Evolutionary conservation across 2,888 invertebrate genomes (phyloP).

Genomic region (Scelioninae gen. 1): DNA sequence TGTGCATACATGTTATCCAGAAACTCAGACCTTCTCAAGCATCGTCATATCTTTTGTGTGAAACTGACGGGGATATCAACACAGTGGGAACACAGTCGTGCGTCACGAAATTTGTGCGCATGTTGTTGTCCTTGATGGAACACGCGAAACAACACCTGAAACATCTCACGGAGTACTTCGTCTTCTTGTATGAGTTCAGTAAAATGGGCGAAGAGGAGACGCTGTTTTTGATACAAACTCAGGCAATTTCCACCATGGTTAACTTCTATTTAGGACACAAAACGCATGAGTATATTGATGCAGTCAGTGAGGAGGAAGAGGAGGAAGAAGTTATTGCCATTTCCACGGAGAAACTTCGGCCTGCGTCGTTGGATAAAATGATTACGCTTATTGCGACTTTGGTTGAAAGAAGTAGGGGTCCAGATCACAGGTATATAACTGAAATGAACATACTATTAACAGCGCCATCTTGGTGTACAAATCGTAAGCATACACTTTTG

Average conservation of each 20-base stretch:
- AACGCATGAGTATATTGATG: constrained; percentile 89
- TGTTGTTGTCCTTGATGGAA: constrained; percentile 94
- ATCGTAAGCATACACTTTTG: too few relatives aligned
- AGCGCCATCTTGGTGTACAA: too few relatives aligned
- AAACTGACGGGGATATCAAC: constrained; percentile 86
- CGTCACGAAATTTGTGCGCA: constrained; percentile 96
- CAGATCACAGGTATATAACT: constrained; percentile 87
- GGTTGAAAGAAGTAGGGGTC: constrained; percentile 94
- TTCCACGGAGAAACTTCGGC: constrained; percentile 91
- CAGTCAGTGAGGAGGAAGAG: constrained; percentile 90
- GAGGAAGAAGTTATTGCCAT: constrained; percentile 89
- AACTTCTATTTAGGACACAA: constrained; percentile 96
- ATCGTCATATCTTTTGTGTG: constrained; percentile 88
- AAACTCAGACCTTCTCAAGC: constrained; percentile 90
- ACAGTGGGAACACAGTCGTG: constrained; percentile 91
- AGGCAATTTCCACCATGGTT: constrained; percentile 95
- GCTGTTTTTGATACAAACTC: constrained; percentile 92
- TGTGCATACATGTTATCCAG: constrained; percentile 97
- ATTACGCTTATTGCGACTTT: constrained; percentile 94
- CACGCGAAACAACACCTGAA: constrained; percentile 94
- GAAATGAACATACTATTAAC: too few relatives aligned
- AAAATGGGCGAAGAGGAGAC: constrained; percentile 98
- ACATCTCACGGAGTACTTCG: constrained; percentile 96
- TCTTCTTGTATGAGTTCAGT: constrained; percentile 95
- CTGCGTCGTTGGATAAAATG: constrained; percentile 97